A percentile compares a stretch with the other conserved stretches of the same genome.
Conservation (phyloP, 2,797 vertebrate genomes). For the Chaenodraco wilsoni region DNA sequence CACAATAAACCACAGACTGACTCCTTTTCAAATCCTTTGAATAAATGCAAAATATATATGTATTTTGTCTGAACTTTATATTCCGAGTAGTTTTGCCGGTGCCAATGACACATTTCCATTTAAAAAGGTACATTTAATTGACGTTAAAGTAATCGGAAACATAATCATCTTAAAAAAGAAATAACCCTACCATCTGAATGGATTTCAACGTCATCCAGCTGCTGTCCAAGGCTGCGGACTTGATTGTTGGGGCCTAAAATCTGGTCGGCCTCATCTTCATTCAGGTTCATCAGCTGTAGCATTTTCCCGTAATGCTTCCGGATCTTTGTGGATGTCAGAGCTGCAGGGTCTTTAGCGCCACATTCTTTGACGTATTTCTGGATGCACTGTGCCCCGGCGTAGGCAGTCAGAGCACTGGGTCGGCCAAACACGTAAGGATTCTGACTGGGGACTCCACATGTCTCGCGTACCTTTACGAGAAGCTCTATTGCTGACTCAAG, state of each 20-base stretch:
- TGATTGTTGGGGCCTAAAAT: slow-evolving; percentile 53
- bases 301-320: slow-evolving; percentile 49
- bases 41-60: not conserved
- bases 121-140: no score
- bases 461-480: slow-evolving; percentile 32
- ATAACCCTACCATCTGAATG: slow-evolving; percentile 41
- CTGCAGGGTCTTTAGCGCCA: slow-evolving; percentile 45
- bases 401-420: slow-evolving; percentile 11
- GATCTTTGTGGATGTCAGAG: slow-evolving; percentile 38
- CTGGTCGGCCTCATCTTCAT: slow-evolving; percentile 54
- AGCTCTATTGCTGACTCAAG: slow-evolving; percentile 59
- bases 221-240: slow-evolving; percentile 26
- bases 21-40: not conserved
- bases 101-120: no score
- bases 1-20: not conserved
- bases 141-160: no score
- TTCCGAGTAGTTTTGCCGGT: no score
- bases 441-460: slow-evolving; percentile 46
- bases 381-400: slow-evolving; percentile 41
- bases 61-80: no score
- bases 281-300: slow-evolving; percentile 64
- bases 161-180: no score
- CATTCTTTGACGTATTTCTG: slow-evolving; percentile 42
- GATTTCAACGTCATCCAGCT: slow-evolving; percentile 7
- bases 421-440: slow-evolving; percentile 65